Conservation (phyloP, 2,888 invertebrate species). For the Escarpia spicata region DNA sequence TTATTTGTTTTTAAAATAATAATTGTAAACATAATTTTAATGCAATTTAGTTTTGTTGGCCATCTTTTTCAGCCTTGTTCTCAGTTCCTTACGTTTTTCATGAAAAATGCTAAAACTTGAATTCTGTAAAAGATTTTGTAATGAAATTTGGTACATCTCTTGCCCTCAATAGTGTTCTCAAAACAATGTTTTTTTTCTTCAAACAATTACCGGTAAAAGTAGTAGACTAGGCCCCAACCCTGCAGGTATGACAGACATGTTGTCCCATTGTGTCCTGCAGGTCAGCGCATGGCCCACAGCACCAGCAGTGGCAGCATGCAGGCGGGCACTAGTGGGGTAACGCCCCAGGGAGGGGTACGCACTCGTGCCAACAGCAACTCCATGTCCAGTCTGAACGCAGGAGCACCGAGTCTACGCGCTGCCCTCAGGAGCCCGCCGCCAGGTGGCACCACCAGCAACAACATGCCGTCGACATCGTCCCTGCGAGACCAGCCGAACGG, state of each 20-base stretch:
- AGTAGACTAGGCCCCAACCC: too few relatives aligned
- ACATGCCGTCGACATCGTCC: background rate
- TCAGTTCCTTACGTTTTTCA: too few relatives aligned
- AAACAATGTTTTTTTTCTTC: too few relatives aligned
- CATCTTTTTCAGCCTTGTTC: too few relatives aligned
- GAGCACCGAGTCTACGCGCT: background rate
- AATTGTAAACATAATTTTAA: too few relatives aligned
- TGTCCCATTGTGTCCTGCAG: background rate
- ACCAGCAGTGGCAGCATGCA: background rate
- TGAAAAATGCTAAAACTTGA: too few relatives aligned
- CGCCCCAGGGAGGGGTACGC: background rate
- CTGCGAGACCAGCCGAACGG: background rate
- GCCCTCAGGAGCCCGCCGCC: background rate
- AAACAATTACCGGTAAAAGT: too few relatives aligned
- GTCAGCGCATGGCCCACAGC: constrained; percentile 1
- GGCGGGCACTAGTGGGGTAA: background rate
- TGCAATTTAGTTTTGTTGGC: too few relatives aligned
- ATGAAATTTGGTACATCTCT: too few relatives aligned
- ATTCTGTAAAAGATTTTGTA: too few relatives aligned
- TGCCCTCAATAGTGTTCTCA: too few relatives aligned
- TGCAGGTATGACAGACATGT: background rate
- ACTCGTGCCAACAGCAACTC: background rate
- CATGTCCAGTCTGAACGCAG: background rate
- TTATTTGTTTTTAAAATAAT: too few relatives aligned
- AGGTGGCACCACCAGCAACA: background rate